These are phyloP conservation scores for Mystacornis crossleyi DNA, from an alignment of 2,113 vertebrate species.

Conservation along the genomic window DNA sequence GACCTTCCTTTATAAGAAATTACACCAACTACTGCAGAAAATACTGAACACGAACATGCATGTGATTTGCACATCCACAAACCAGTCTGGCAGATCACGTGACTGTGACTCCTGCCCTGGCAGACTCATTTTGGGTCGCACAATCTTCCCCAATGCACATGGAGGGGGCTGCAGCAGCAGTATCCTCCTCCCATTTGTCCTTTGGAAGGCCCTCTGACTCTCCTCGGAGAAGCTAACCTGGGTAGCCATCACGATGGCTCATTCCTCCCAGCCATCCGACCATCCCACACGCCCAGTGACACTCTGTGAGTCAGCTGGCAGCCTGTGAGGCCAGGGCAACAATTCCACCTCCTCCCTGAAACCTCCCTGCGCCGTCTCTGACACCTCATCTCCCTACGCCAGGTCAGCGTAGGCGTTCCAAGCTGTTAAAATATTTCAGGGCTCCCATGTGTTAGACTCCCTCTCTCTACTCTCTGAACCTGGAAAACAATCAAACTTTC, in stretches of 20 bases:
- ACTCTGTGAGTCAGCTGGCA: background rate
- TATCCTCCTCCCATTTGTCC: accelerated
- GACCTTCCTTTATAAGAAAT: background rate
- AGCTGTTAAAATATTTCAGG: background rate
- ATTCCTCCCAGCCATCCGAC: background rate
- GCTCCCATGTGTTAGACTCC: background rate
- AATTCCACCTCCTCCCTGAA: constrained; percentile 8
- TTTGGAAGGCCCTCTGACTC: background rate
- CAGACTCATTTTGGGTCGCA: background rate
- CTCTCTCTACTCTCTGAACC: background rate
- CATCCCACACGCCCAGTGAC: background rate
- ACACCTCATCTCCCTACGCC: background rate
- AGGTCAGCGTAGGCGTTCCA: background rate
- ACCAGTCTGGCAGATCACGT: background rate
- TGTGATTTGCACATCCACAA: background rate
- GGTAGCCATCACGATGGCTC: background rate
- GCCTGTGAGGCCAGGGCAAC: background rate
- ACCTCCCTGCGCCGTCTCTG: background rate
- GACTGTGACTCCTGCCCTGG: background rate
- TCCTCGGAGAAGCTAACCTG: background rate
- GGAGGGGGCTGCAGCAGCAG: background rate
- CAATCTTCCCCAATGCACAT: accelerated
- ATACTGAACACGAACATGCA: background rate
- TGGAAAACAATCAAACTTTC: background rate
- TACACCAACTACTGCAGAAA: background rate